Evolutionary conservation across 2,888 invertebrate species (phyloP), one percentile per base, ranked within the genome.

Genomic region (Lomographa bimaculata): DNA sequence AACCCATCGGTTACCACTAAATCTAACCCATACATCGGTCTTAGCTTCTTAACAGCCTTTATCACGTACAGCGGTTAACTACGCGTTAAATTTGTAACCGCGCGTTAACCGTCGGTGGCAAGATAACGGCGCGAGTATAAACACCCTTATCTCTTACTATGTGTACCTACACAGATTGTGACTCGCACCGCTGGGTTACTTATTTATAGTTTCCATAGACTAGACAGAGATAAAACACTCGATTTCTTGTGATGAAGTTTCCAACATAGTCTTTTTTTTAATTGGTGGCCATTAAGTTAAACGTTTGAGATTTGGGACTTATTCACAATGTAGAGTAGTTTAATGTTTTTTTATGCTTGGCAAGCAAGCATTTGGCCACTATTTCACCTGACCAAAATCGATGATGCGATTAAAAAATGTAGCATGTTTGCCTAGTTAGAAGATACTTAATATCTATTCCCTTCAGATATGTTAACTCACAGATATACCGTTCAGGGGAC

Each of bases 61-160:
- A 64, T 64, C 64, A 48, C 12, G 7, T 23, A 32, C 37, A 40
- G 28, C 26, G 43, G 43, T 46, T 46, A 55, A 57, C 49, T 34
- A 52, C 38, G 42, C 33, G 53, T 50, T 53, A 47, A 41, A 50
- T 32, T 41, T 38, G 29, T 38, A 25, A 34, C 40, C 20, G 14
- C 36, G 19, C 42, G 36, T 37, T 37, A 37, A 36, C 36, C 17
- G 23, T 8, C 19, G 29, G 7, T 10, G 36, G 7, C 17, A 29
- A 41, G 41, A 43, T 43, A 36, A 37, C 20, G 7, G 20, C 34
- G 17, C 34, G 17, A 19, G 29, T 20, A 10, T 11, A 12, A 7
- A 6, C 8, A 5, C 5, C 35, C 26, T 36, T 43, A 43, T 43
- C 42, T 36, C 1, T 27, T 10, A 42, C 35, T 26, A 43, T 26